Evolutionary conservation across 2,888 invertebrate genomes (phyloP).

Genomic region (Argyra leucocephala): DNA sequence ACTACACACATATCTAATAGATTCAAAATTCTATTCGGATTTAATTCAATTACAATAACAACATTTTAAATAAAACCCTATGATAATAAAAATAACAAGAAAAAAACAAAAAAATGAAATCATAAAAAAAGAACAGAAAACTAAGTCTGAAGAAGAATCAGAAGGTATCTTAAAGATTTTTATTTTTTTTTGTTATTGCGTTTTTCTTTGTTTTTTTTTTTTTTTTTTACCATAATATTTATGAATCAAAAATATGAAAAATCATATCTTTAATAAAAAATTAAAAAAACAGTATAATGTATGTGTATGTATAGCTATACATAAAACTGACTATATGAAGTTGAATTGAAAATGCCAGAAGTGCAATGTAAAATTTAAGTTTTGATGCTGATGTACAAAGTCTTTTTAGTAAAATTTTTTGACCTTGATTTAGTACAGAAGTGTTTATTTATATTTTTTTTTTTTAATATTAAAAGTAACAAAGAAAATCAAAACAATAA

Average conservation of each 20-base stretch:
- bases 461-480: background rate
- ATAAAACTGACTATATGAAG: background rate
- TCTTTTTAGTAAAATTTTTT: background rate
- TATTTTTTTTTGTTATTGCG: background rate
- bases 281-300: background rate
- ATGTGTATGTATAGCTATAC: too few relatives aligned
- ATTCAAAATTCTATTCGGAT: background rate
- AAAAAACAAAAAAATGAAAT: background rate
- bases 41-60: background rate
- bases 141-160: background rate
- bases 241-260: constrained; percentile 6
- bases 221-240: background rate
- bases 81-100: background rate
- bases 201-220: background rate
- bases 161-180: background rate
- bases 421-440: constrained; percentile 6
- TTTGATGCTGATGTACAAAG: background rate
- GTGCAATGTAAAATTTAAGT: background rate
- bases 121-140: background rate
- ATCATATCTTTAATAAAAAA: background rate
- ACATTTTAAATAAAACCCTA: background rate
- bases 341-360: background rate
- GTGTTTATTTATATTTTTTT: background rate
- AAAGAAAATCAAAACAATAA: background rate
- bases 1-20: too few relatives aligned